Percentiles rank a stretch among this genome's conserved stretches.
phyloP scores from a whole-genome alignment of 2,113 vertebrate species.

The Dermatemys mawii region DNA sequence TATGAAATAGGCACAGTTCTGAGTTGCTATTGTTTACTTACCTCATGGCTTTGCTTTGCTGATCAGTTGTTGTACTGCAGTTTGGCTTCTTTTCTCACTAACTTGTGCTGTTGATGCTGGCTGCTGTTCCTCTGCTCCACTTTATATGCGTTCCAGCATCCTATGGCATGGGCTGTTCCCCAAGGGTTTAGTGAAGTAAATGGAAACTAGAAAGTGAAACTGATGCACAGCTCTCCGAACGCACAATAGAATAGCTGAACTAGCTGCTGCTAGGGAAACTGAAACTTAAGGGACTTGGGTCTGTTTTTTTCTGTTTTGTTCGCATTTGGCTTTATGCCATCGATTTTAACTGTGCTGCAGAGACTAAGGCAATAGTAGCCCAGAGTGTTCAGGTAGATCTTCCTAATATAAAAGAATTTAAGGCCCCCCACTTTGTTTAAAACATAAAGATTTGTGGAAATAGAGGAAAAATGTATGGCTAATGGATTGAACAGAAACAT shows the following conservation, averaged over 20 bases:
- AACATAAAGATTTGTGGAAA: not conserved
- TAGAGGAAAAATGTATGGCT: not conserved
- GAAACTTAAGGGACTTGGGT: not conserved
- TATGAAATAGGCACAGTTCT: slow-evolving; percentile 1
- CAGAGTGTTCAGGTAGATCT: not conserved
- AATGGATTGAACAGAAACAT: not conserved
- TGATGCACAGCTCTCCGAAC: accelerated
- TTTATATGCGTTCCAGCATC: not conserved
- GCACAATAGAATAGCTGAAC: accelerated
- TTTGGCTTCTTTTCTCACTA: not conserved
- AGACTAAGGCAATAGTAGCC: not conserved
- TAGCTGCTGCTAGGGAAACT: accelerated
- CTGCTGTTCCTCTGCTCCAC: accelerated
- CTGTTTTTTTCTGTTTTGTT: no score
- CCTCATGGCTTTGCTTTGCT: slow-evolving; percentile 44
- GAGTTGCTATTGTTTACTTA: not conserved
- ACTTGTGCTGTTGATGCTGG: not conserved
- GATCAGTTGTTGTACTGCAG: accelerated
- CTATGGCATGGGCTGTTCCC: accelerated
- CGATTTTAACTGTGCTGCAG: not conserved
- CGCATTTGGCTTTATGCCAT: not conserved
- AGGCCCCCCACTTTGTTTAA: not conserved
- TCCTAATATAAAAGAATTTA: not conserved
- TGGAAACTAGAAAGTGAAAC: slow-evolving; percentile 9
- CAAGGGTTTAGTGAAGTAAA: not conserved